Base-by-base conservation (phyloP, 2,113 vertebrate genomes). In the Mystacornis crossleyi region DNA sequence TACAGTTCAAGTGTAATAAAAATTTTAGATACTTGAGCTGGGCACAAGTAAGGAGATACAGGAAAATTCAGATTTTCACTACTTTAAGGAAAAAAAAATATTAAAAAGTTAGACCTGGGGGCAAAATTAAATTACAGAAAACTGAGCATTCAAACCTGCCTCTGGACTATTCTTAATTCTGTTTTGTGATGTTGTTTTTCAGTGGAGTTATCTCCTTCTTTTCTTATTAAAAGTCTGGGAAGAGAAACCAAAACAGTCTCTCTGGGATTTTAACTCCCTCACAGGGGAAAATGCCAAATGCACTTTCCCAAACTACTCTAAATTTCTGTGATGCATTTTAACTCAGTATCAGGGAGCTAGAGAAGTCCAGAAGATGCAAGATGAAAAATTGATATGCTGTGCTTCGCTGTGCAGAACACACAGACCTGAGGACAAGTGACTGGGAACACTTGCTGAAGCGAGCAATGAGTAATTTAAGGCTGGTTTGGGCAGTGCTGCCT, bases 361-460 rank as follows among this genome's bases (percentile, higher is more conserved):
- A 89, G 77, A 75, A 90, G 34, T 89, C 91, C 75, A 74, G 60
- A 95, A 93, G 71, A 86, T 73, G 74, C 61, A 57, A 88, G 95
- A 96, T 97, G 94, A 97, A 97, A 97, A 96, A 96, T 95, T 91
- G 93, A 95, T 96, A 87, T 47, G 81, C 88, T 93, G 78, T 86
- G 93, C 92, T 95, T 89, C 43, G 4, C 70, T 89, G 96, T 88
- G 92, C 86, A 90, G 96, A 97, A 89, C 90, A 71, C 75, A 91
- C 61, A 92, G 92, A 95, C 75, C 83, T 61, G 66, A 83, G 85
- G 57, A 95, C 61, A 61, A 96, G 82, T 38, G 92, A 79, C 92
- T 89, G 93, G 86, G 90, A 96, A 81, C 83, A 50, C 82, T 95
- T 83, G 88, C 64, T 83, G 82, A 95, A 96, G 82, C 5, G 18